phyloP scores from a whole-genome alignment of 2,888 invertebrate species.

The Leptinotarsa juncta region DNA sequence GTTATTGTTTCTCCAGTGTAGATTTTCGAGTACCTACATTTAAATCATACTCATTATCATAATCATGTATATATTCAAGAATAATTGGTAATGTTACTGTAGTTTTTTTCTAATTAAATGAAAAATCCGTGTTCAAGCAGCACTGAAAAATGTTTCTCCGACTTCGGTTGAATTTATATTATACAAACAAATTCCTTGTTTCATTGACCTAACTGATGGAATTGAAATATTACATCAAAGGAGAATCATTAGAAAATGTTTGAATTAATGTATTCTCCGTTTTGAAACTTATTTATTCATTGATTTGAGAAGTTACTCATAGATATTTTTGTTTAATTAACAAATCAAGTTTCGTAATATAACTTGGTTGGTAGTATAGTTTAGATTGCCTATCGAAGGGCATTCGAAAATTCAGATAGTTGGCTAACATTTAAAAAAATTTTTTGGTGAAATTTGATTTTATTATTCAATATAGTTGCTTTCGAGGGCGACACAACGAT shows the following conservation, averaged over 20 bases:
- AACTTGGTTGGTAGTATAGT: too few species aligned
- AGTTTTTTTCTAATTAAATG: constrained; percentile 4
- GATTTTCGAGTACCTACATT: background rate
- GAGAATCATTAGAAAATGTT: background rate
- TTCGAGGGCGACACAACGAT: too few species aligned
- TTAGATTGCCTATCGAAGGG: too few species aligned
- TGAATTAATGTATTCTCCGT: too few species aligned
- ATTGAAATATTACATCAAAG: background rate
- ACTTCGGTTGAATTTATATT: background rate
- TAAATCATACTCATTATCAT: constrained; percentile 10
- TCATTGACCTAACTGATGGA: background rate
- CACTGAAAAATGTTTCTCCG: background rate
- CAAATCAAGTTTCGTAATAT: too few species aligned
- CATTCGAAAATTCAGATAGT: too few species aligned
- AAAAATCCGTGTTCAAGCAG: background rate
- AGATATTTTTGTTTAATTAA: too few species aligned
- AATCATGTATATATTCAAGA: constrained; percentile 10
- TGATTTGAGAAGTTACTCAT: too few species aligned
- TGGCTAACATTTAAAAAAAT: too few species aligned
- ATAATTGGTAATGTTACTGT: background rate
- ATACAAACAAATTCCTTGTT: background rate
- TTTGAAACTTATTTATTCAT: too few species aligned
- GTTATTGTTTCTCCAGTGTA: constrained; percentile 10
- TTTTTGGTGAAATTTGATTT: too few species aligned
- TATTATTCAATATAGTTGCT: too few species aligned